Conservation (phyloP, 2,888 invertebrate genomes). For the Eledona agricola region DNA sequence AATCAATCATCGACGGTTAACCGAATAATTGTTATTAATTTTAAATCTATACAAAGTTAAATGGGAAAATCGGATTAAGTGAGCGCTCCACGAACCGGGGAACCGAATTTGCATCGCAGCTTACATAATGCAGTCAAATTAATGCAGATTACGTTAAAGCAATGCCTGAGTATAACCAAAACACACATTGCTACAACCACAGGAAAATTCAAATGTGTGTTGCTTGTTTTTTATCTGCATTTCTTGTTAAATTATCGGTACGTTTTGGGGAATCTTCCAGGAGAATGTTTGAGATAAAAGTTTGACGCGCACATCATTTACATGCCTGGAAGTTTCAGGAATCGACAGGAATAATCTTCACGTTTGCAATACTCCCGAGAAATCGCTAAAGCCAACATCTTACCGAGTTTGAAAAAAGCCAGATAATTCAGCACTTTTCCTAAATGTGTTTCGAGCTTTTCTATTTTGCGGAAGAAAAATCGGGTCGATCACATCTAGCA, state of each 20-base stretch:
- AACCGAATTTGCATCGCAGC: conserved; percentile 11
- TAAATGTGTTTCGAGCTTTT: background rate
- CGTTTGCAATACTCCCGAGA: conserved; percentile 14
- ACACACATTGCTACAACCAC: conserved; percentile 1
- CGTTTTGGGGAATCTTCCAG: no score
- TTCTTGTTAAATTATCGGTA: conserved; percentile 6
- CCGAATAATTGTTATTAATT: no score
- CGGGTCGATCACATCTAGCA: no score
- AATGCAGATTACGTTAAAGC: conserved; percentile 21
- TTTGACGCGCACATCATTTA: conserved; percentile 19
- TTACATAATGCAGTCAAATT: conserved; percentile 14
- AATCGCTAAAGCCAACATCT: conserved; percentile 15
- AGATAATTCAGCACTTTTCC: background rate
- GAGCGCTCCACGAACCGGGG: background rate
- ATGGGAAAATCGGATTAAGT: conserved; percentile 2
- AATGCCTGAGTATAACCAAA: conserved; percentile 5
- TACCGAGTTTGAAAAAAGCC: conserved; percentile 11
- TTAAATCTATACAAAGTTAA: no score
- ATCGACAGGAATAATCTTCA: conserved; percentile 11
- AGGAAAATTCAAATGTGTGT: background rate
- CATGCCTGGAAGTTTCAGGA: conserved; percentile 16
- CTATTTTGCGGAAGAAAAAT: no score
- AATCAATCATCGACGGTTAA: conserved; percentile 9
- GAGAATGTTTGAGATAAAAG: conserved; percentile 27
- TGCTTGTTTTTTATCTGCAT: background rate